These are phyloP conservation scores for Notolabrus celidotus DNA, from an alignment of 2,797 vertebrate species.

Conservation along the genomic window DNA sequence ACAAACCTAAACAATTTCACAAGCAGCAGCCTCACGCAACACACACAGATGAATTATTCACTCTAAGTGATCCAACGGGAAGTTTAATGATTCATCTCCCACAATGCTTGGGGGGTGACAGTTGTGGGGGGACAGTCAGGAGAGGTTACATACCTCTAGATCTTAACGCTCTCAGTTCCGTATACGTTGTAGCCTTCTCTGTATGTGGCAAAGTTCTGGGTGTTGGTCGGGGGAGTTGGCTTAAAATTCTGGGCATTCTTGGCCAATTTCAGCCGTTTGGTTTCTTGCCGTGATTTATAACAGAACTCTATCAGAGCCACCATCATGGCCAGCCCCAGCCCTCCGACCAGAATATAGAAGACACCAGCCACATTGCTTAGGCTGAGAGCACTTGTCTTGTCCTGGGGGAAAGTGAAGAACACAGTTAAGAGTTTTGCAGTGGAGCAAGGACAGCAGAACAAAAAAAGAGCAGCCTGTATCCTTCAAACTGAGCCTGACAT, in stretches of 20 bases:
- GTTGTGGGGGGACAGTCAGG: conserved; percentile 46
- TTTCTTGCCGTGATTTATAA: conserved; percentile 99
- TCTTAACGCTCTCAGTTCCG: conserved; percentile 99
- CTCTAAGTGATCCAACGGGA: conserved; percentile 30
- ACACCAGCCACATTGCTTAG: conserved; percentile 99
- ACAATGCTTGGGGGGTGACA: background rate
- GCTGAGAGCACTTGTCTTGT: conserved; percentile 99
- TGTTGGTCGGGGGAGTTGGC: conserved; percentile 96
- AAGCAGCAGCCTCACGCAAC: conserved; percentile 31
- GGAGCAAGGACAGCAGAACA: conserved; percentile 68
- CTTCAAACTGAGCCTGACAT: conserved; percentile 56
- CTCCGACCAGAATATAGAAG: conserved; percentile 99
- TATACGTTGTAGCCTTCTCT: conserved; percentile 99
- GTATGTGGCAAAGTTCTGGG: conserved; percentile 99
- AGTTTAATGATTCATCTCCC: conserved; percentile 65
- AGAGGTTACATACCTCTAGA: conserved; percentile 92
- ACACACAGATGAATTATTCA: conserved; percentile 59
- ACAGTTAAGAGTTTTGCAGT: conserved; percentile 86
- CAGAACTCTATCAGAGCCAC: conserved; percentile 99
- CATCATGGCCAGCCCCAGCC: conserved; percentile 99
- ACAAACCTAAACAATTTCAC: conserved; percentile 56
- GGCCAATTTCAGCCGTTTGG: conserved; percentile 99
- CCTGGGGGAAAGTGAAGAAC: conserved; percentile 92
- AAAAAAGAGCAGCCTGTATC: conserved; percentile 60
- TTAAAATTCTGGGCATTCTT: conserved; percentile 99